Conservation (phyloP, 2,113 vertebrate genomes). For the Eupsittula cactorum region DNA sequence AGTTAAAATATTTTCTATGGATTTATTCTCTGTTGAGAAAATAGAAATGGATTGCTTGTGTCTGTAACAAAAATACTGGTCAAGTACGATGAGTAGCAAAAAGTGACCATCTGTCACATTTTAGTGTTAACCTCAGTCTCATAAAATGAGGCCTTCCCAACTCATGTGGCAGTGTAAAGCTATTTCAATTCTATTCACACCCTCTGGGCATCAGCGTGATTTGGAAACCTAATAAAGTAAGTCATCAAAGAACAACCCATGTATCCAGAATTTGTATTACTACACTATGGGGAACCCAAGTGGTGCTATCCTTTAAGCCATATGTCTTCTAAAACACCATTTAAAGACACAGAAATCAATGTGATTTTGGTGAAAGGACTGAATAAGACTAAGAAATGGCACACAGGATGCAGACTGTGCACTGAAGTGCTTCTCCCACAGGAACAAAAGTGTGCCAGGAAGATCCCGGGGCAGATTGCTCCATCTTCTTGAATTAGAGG, state of each 20-base stretch:
- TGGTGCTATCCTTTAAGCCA: not conserved
- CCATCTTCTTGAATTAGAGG: not conserved
- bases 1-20: not conserved
- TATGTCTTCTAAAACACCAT: slow-evolving; percentile 54
- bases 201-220: slow-evolving; percentile 64
- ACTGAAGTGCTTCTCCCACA: not conserved
- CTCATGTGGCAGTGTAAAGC: slow-evolving; percentile 46
- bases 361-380: slow-evolving; percentile 1
- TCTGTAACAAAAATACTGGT: slow-evolving; percentile 10
- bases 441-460: not conserved
- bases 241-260: slow-evolving; percentile 61
- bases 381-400: not conserved
- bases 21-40: slow-evolving; percentile 7
- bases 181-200: slow-evolving; percentile 64
- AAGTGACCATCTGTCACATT: slow-evolving; percentile 70
- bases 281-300: slow-evolving; percentile 24
- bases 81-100: slow-evolving; percentile 12
- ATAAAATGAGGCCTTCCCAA: slow-evolving; percentile 35
- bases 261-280: slow-evolving; percentile 66
- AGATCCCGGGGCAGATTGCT: not conserved
- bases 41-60: not conserved
- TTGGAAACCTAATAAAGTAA: slow-evolving; percentile 72
- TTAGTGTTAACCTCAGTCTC: slow-evolving; percentile 50
- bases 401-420: not conserved
- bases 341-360: slow-evolving; percentile 62